Evolutionary conservation across 2,888 invertebrate species (phyloP).

Genomic region (Congeria kusceri): DNA sequence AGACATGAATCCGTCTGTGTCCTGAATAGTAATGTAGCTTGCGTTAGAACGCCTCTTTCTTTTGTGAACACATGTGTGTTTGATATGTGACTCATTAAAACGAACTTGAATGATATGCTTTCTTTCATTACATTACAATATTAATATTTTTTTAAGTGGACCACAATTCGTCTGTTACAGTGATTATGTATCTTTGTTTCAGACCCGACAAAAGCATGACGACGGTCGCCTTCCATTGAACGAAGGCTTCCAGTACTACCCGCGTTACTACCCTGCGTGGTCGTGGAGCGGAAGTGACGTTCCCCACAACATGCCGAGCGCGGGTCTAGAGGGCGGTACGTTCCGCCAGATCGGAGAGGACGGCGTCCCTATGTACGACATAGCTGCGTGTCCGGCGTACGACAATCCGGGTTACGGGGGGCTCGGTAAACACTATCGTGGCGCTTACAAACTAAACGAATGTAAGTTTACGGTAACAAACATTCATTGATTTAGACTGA

Average conservation of each 20-base stretch:
- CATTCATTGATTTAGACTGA: too few relatives aligned
- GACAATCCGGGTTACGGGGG: constrained; percentile 44
- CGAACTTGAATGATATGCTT: too few relatives aligned
- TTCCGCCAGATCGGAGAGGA: background rate
- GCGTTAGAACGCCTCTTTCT: too few relatives aligned
- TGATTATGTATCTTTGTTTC: too few relatives aligned
- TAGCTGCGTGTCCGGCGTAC: constrained; percentile 19
- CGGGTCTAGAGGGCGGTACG: background rate
- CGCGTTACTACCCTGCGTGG: constrained; percentile 41
- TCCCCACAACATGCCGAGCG: constrained; percentile 35
- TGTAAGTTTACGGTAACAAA: constrained; percentile 26
- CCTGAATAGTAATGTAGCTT: too few relatives aligned
- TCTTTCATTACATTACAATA: too few relatives aligned
- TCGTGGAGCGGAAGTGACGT: constrained; percentile 12
- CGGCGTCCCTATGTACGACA: constrained; percentile 1
- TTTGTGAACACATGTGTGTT: too few relatives aligned
- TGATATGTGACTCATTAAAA: too few relatives aligned
- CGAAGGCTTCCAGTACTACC: constrained; percentile 37
- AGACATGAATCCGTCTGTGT: too few relatives aligned
- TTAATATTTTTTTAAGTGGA: too few relatives aligned
- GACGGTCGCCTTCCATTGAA: constrained; percentile 13
- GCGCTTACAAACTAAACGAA: constrained; percentile 40
- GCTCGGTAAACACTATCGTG: constrained; percentile 12
- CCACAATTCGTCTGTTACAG: too few relatives aligned
- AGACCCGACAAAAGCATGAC: background rate